Evolutionary conservation across 2,113 vertebrate genomes (phyloP), one percentile per base, ranked within the genome.

Genomic region (Peucedramus taeniatus): DNA sequence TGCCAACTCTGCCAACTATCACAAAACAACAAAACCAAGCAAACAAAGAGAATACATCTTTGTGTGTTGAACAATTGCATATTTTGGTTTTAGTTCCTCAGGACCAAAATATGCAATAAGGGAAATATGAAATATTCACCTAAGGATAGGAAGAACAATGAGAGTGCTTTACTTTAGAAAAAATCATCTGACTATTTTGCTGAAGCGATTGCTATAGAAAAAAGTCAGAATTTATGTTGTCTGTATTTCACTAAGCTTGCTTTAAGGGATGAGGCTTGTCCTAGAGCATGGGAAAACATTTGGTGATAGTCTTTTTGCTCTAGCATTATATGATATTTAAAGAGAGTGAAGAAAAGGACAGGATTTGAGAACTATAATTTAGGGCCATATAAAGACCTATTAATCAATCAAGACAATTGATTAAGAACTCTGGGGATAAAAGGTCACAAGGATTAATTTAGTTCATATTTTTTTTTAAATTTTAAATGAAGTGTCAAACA

Each of bases 361-460:
- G 49, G 4, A 50, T 56, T 17, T 21, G 18, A 42, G 27, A 68
- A 78, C 15, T 35, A 42, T 30, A 71, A 64, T 91, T 93, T 74
- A 80, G 31, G 18, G 12, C 64, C 78, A 94, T 64, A 60, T 37
- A 75, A 53, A 86, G 66, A 60, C 31, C n/a, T 93, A 56, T 94
- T 96, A 87, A 95, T 96, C 91, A 89, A 57, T 37, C 53, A 31
- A 61, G 47, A 89, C 21, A 7, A 85, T 45, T 63, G 68, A 88
- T 83, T 85, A 94, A 87, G 56, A 78, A 69, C 49, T 63, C 14
- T 18, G 30, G 14, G 31, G 18, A 84, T 82, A 80, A 95, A 89
- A 84, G 69, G 86, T 90, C 70, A 94, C 1, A 15, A 91, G 5
- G 15, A 86, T 90, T 89, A 69, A 79, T 91, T 82, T 72, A 69